A percentile compares a stretch with the other conserved stretches of the same genome.
Conservation (phyloP, 2,113 vertebrate species). For the Cricetomys ansorgei region DNA sequence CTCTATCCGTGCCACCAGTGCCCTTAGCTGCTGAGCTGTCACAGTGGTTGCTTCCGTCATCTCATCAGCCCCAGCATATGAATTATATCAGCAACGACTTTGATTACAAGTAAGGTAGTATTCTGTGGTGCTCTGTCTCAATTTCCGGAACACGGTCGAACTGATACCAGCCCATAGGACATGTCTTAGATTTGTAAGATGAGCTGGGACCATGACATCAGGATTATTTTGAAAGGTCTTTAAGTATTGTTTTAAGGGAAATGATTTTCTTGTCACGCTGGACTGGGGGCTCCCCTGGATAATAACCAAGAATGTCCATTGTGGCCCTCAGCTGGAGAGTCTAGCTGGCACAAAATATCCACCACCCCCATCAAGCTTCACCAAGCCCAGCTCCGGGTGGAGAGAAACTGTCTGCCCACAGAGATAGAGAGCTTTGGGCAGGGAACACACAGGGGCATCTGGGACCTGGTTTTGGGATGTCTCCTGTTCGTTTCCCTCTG, state of each 20-base stretch:
- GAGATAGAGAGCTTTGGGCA: neutral
- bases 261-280: neutral
- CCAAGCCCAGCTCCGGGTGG: neutral
- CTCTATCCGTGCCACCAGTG: neutral
- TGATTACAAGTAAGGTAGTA: neutral
- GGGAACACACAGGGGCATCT: neutral
- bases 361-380: no score
- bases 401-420: fast-evolving
- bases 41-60: neutral
- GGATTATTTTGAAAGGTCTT: neutral
- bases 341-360: neutral
- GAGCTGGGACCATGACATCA: neutral
- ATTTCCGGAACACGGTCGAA: neutral
- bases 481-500: neutral
- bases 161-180: neutral
- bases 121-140: neutral
- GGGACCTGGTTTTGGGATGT: neutral
- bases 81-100: neutral
- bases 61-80: neutral
- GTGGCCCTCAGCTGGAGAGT: neutral
- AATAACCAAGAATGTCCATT: fast-evolving
- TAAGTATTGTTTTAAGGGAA: neutral
- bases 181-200: neutral
- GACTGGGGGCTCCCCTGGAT: neutral
- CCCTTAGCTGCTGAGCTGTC: neutral